Evolutionary conservation across 2,888 invertebrate species (phyloP), one percentile per base, ranked within the genome.

Genomic region (Polyploca ridens): DNA sequence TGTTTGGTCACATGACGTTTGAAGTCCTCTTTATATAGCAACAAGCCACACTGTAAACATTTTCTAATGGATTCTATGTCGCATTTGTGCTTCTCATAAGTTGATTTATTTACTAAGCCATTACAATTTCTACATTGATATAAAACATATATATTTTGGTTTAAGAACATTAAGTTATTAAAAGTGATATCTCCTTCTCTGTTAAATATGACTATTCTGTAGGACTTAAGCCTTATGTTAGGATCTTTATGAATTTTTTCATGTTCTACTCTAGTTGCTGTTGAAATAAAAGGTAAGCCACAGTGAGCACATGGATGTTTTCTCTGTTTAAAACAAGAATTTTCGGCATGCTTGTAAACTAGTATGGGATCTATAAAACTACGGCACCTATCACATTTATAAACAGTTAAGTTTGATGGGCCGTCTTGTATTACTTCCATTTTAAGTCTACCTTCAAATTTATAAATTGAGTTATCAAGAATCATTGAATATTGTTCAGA

Each of bases 61-160:
- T 81, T 81, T 68, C 71, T 77, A 64, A 85, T 76, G 62, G 75
- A 68, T 16, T 68, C 70, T 33, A 61, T 58, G 68, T 77, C 73
- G 76, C 91, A 91, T 68, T 70, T 49, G 65, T 90, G 89, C 68
- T 62, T 60, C 13, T 64, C 64, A 58, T 74, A 72, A 33, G 72
- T 69, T 59, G 66, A 75, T 69, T 82, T 85, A 67, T 89, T 85
- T 57, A 89, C 76, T 57, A 85, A 66, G 0, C 75, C 83, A 62
- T 81, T 73, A 67, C 91, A 91, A 63, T 78, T 84, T 78, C 91
- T 86, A 73, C 91, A 91, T 75, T 87, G 83, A 70, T 87, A 88
- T 60, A 91, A 70, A 63, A 86, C 72, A 70, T 84, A 89, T 58
- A 73, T 68, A 65, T 78, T 74, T 58, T 64, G 68, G 16, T 71